Percentiles rank a stretch among this genome's conserved stretches.
Conservation (phyloP, 2,888 invertebrate species). For the Drosophila infuscata region DNA sequence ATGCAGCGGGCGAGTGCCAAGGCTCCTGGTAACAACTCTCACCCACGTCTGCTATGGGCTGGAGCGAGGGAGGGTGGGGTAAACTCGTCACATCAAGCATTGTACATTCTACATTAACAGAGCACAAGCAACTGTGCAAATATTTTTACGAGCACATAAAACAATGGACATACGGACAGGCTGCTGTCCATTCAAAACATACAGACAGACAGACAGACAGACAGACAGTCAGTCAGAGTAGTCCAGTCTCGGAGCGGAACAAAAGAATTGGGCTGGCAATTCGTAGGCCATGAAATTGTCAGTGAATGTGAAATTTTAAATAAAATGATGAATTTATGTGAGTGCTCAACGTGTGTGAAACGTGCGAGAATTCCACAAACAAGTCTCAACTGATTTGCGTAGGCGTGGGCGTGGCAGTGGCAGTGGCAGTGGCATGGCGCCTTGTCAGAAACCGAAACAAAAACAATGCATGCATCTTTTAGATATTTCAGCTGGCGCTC, state of each 20-base stretch:
- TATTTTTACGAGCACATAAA: conserved; percentile 65
- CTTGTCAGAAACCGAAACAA: conserved; percentile 27
- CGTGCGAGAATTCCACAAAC: conserved; percentile 73
- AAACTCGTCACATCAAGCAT: conserved; percentile 39
- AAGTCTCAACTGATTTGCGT: conserved; percentile 25
- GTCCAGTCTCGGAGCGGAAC: conserved; percentile 42
- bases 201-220: conserved; percentile 5
- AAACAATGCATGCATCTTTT: conserved; percentile 57
- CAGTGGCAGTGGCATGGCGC: conserved; percentile 20
- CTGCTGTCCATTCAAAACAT: conserved; percentile 16
- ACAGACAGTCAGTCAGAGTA: not conserved
- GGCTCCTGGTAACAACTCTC: conserved; percentile 72
- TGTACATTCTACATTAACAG: conserved; percentile 54
- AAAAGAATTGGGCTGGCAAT: conserved; percentile 52
- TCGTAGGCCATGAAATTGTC: conserved; percentile 75
- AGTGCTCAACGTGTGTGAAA: conserved; percentile 49
- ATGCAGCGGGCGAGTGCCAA: conserved; percentile 58
- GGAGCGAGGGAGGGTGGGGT: not conserved
- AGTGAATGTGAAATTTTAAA: conserved; percentile 76
- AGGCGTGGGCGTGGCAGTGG: conserved; percentile 13
- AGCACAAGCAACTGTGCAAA: conserved; percentile 69
- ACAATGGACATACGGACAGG: conserved; percentile 54
- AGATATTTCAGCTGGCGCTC: conserved; percentile 40
- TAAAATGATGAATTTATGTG: conserved; percentile 79
- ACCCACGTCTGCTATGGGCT: conserved; percentile 43